Evolutionary conservation across 2,888 invertebrate species (phyloP), one percentile per base, ranked within the genome.

Genomic region (Kryphioiulus occultus): DNA sequence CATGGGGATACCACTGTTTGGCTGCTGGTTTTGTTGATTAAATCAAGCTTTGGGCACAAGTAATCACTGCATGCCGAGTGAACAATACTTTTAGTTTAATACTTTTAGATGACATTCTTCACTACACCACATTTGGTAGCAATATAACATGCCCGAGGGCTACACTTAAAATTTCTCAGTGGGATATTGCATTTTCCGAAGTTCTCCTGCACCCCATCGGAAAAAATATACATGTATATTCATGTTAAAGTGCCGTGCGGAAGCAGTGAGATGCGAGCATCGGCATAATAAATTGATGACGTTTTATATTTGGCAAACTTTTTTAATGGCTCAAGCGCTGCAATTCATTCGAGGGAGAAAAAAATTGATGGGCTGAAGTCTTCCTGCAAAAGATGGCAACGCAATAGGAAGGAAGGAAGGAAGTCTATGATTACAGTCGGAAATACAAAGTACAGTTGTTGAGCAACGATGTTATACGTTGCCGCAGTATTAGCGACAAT

Each of bases 351-450:
- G 22, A 59, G 59, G n/a, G 59, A 59, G 47, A 47, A 53, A 59
- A 59, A 59, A 59, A 59, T 59, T 59, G 59, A 59, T 59, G 59
- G 59, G 59, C n/a, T 59, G 59, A 59, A 59, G 59, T 59, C 59
- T 59, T 59, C 59, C 59, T 59, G 59, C 22, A 59, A 59, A 59
- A 59, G 59, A 59, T 59, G 59, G 59, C 59, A 59, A 22, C 22
- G 59, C n/a, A 59, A 59, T 22, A 59, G 59, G 59, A 59, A 59
- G 59, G 59, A 59, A 85, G 85, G 85, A 85, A 85, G 85, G 85
- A 85, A 85, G 85, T 85, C 39, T 85, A 39, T 85, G 85, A 85
- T 85, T 85, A 85, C 85, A 44, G 85, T 85, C 85, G 85, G 85
- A 85, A 44, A 47, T 44, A 85, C 85, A 85, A 44, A 22, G 44